Conservation (phyloP, 2,888 invertebrate species). For the Nasonovia ribisnigri region DNA sequence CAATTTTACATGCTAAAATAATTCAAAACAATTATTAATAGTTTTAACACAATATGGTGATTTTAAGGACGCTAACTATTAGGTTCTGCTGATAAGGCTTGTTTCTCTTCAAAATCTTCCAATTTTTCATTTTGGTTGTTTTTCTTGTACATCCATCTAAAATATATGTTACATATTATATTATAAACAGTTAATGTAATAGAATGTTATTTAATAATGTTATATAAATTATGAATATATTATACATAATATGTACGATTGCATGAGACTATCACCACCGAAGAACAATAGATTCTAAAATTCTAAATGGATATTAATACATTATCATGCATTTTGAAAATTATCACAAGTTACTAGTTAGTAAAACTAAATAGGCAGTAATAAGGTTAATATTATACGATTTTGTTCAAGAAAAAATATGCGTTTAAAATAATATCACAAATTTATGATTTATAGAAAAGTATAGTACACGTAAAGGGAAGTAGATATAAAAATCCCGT, state of each 20-base stretch:
- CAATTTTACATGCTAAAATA: background rate
- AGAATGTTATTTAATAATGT: background rate
- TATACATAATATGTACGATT: background rate
- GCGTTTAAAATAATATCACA: background rate
- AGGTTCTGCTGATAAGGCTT: background rate
- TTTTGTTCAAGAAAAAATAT: background rate
- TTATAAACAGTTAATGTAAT: background rate
- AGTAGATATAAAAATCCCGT: background rate
- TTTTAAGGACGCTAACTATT: background rate
- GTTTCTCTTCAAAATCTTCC: constrained; percentile 22
- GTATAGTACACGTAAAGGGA: background rate
- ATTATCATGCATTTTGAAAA: background rate
- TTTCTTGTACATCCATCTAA: constrained; percentile 33
- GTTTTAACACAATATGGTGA: background rate
- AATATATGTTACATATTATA: background rate
- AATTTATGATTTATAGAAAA: background rate
- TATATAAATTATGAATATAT: background rate
- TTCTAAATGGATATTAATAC: background rate
- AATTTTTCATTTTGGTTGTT: background rate
- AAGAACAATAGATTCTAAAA: background rate
- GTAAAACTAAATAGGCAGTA: background rate
- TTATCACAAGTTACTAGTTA: background rate
- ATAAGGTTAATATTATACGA: background rate
- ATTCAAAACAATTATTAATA: background rate
- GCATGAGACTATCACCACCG: background rate